Conservation (phyloP, 2,888 invertebrate genomes). For the Loripinus fragilis region DNA sequence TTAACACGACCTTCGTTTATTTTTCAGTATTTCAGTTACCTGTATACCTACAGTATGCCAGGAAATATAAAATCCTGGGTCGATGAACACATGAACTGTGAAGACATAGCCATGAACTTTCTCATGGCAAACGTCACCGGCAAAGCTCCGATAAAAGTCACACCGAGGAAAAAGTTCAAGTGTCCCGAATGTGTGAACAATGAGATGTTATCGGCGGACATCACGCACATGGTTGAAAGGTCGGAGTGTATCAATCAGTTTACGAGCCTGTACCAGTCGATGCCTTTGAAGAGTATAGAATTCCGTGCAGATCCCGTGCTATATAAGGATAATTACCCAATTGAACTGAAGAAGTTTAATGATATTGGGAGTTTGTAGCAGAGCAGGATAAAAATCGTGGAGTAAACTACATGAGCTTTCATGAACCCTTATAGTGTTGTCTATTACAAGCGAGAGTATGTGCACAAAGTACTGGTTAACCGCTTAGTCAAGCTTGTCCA, state of each 20-base stretch:
- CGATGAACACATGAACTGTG: slow-evolving; percentile 98
- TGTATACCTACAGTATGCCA: slow-evolving; percentile 95
- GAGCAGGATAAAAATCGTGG: too few species aligned
- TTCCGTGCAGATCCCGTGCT: slow-evolving; percentile 98
- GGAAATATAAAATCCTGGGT: slow-evolving; percentile 94
- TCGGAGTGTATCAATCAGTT: slow-evolving; percentile 94
- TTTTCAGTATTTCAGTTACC: slow-evolving; percentile 93
- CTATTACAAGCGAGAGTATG: too few species aligned
- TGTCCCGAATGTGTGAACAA: slow-evolving; percentile 97
- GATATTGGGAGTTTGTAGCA: slow-evolving; percentile 92
- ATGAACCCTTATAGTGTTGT: too few species aligned
- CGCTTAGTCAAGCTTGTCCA: too few species aligned
- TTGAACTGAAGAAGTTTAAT: slow-evolving; percentile 90
- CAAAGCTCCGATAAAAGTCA: slow-evolving; percentile 95
- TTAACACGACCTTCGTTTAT: too few species aligned
- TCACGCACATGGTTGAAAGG: slow-evolving; percentile 94
- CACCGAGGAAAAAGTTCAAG: slow-evolving; percentile 98
- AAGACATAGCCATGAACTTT: slow-evolving; percentile 99
- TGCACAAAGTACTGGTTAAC: too few species aligned
- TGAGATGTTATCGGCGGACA: slow-evolving; percentile 96
- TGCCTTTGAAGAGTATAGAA: slow-evolving; percentile 95
- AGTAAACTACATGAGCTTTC: too few species aligned
- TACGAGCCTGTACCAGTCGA: slow-evolving; percentile 91
- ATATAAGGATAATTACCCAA: slow-evolving; percentile 89
- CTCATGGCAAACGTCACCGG: slow-evolving; percentile 96